Base-by-base conservation (phyloP, 1,140 invertebrate genomes). In the Centruroides vittatus region DNA sequence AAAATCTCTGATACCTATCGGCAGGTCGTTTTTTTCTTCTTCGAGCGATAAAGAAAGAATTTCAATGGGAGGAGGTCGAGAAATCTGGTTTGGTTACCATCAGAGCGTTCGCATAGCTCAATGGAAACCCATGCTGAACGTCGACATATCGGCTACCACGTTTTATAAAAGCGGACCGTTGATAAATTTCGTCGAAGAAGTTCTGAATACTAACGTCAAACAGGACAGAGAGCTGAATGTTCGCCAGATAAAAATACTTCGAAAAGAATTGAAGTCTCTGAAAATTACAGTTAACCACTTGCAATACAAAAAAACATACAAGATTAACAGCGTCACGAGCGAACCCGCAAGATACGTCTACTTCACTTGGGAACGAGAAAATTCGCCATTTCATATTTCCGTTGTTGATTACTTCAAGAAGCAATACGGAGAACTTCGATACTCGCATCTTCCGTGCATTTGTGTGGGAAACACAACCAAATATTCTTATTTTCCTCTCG, bases 391-490 rank as follows among this genome's bases (percentile, higher is more conserved):
- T 5, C 35, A 4, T 0, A 52, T 8, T 5, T 60, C 58, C 41
- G 62, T 63, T 11, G 36, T 36, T 2, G 13, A 60, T 7, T 63
- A 63, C 48, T 63, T 63, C 48, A 9, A n/a, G 0, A 36, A 23
- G 1, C 34, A 59, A 13, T 57, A 63, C 23, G 23, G 5, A 1
- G 11, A 7, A 6, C 49, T 74, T 8, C 51, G 54, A 47, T 70
- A 62, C 46, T 66, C 70, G 2, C 61, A 69, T 51, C 57, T 74
- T 7, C 72, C 73, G 10, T 75, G 73, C 57, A 47, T 73, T 3
- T 66, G 69, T 46, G 70, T 70, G 11, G 70, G 73, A 23, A 69
- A 54, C 5, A 36, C 48, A 9, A 23, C 23, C 2, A 62, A 62
- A 41, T 50, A 57, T 9, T 66, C 65, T 7, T 70, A 69, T 58